Conservation (phyloP, 2,113 vertebrate genomes). For the Anser cygnoides region DNA sequence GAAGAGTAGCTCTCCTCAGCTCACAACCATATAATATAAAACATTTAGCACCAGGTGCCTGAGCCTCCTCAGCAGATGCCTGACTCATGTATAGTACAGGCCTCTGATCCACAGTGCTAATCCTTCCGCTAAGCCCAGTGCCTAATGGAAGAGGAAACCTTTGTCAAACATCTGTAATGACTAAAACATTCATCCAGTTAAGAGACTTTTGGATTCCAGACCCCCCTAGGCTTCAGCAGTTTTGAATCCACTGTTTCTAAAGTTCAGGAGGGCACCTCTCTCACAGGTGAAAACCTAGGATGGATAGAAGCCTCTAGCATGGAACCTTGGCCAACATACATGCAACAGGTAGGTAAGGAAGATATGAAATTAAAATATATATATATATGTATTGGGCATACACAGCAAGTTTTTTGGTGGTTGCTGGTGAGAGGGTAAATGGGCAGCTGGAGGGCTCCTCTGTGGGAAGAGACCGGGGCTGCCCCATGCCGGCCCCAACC, state of each 20-base stretch:
- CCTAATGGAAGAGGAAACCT: neutral
- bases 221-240: neutral
- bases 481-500: no score
- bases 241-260: neutral
- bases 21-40: neutral
- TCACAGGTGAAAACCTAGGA: neutral
- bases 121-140: neutral
- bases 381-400: neutral
- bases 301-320: neutral
- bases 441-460: neutral
- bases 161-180: neutral
- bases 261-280: neutral
- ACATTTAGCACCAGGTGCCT: neutral
- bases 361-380: neutral
- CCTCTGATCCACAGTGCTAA: neutral
- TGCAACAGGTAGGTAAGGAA: neutral
- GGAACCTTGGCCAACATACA: neutral
- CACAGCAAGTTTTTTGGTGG: neutral
- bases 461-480: neutral
- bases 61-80: neutral
- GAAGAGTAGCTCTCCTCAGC: neutral
- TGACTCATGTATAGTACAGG: neutral
- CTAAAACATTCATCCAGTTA: neutral
- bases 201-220: neutral
- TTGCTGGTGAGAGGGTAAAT: neutral